These are phyloP conservation scores for Hydrochoerus hydrochaeris DNA, from an alignment of 2,113 vertebrate species.

Conservation along the genomic window DNA sequence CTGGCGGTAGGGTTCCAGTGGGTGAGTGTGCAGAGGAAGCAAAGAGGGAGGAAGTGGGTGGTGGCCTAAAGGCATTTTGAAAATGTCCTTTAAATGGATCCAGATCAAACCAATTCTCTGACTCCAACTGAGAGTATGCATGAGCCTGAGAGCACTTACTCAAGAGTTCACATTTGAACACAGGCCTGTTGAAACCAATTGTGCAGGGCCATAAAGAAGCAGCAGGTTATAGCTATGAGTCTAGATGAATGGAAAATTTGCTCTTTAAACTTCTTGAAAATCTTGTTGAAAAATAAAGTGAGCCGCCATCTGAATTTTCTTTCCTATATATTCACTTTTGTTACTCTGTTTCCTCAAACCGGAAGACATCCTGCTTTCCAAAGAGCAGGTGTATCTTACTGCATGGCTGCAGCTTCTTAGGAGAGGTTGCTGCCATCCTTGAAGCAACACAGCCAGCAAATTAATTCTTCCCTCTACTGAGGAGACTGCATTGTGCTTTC, in stretches of 20 bases:
- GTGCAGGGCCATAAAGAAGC: background rate
- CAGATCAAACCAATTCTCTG: background rate
- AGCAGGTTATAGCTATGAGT: background rate
- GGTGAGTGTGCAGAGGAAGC: background rate
- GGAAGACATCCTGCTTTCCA: background rate
- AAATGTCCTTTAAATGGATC: background rate
- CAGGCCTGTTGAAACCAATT: background rate
- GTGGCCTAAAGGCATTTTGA: background rate
- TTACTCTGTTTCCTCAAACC: background rate
- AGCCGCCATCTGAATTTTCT: background rate
- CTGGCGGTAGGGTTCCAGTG: background rate
- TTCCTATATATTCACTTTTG: background rate
- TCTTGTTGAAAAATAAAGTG: background rate
- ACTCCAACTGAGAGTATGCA: background rate
- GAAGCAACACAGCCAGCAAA: background rate
- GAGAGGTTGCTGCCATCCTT: background rate
- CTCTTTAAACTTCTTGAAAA: background rate
- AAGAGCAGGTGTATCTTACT: background rate
- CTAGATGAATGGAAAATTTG: background rate
- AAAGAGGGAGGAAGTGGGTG: background rate
- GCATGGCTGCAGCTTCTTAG: background rate
- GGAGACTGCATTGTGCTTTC: background rate
- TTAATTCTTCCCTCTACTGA: background rate
- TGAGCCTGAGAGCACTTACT: background rate
- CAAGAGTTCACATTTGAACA: background rate